Evolutionary conservation across 2,888 invertebrate genomes (phyloP).

Genomic region (Proisotoma minuta): DNA sequence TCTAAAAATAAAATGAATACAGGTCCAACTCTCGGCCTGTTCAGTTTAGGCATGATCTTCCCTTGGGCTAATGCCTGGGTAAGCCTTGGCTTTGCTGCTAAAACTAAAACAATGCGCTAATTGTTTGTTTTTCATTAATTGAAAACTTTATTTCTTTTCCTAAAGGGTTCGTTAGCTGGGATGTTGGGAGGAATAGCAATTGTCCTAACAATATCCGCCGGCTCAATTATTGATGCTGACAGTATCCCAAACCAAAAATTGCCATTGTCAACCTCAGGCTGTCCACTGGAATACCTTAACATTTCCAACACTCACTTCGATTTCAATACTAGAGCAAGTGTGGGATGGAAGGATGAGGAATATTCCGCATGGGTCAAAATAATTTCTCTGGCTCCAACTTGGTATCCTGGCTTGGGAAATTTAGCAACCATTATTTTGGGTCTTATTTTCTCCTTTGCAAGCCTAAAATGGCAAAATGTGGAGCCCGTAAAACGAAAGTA

Average conservation of each 20-base stretch:
- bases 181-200: not conserved
- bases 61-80: not conserved
- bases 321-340: not conserved
- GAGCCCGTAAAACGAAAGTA: not conserved
- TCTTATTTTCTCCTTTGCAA: not conserved
- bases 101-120: too few relatives aligned
- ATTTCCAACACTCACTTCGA: not conserved
- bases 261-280: not conserved
- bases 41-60: constrained; percentile 1
- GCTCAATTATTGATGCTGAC: not conserved
- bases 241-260: not conserved
- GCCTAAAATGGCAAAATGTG: not conserved
- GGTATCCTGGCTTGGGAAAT: not conserved
- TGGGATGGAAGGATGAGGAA: not conserved
- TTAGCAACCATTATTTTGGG: not conserved
- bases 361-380: not conserved
- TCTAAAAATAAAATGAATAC: too few relatives aligned
- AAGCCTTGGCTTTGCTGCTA: too few relatives aligned
- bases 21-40: constrained; percentile 1
- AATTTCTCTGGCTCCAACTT: not conserved
- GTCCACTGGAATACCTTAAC: not conserved
- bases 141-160: not conserved
- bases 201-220: not conserved
- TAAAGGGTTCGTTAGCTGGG: not conserved
- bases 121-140: too few relatives aligned